These are phyloP conservation scores for Chiloscyllium plagiosum DNA, from an alignment of 2,113 vertebrate genomes.

Conservation along the genomic window DNA sequence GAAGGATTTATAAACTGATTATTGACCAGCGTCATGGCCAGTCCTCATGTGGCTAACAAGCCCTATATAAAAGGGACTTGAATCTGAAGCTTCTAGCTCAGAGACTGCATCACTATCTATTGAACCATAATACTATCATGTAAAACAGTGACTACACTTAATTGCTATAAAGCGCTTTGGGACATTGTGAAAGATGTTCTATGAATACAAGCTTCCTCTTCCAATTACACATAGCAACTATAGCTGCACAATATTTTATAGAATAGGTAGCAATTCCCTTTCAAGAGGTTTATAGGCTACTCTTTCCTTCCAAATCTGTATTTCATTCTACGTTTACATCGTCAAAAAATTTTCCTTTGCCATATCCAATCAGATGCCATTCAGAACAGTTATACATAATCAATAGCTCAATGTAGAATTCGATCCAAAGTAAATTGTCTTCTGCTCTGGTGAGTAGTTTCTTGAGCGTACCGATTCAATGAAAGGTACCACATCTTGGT, in stretches of 20 bases:
- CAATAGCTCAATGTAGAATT: constrained; percentile 18
- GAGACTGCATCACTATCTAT: no score
- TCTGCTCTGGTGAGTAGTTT: not conserved
- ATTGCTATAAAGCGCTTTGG: not conserved
- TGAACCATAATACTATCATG: not conserved
- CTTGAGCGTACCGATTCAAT: not conserved
- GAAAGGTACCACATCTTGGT: not conserved
- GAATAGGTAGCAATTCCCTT: not conserved
- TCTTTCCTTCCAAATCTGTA: not conserved
- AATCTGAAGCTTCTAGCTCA: not conserved
- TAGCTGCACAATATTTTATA: not conserved
- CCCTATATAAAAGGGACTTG: not conserved
- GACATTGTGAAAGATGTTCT: not conserved
- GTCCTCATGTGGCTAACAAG: no score
- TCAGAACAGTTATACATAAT: not conserved
- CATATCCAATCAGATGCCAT: not conserved
- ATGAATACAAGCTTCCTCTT: not conserved
- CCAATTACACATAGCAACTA: not conserved
- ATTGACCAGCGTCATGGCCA: no score
- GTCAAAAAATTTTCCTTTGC: not conserved
- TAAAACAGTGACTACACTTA: not conserved
- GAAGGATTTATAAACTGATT: not conserved
- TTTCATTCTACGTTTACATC: not conserved
- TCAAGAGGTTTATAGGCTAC: not conserved
- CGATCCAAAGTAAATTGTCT: constrained; percentile 27